Evolutionary conservation across 2,113 vertebrate species (phyloP).

Genomic region (Ochotona princeps): DNA sequence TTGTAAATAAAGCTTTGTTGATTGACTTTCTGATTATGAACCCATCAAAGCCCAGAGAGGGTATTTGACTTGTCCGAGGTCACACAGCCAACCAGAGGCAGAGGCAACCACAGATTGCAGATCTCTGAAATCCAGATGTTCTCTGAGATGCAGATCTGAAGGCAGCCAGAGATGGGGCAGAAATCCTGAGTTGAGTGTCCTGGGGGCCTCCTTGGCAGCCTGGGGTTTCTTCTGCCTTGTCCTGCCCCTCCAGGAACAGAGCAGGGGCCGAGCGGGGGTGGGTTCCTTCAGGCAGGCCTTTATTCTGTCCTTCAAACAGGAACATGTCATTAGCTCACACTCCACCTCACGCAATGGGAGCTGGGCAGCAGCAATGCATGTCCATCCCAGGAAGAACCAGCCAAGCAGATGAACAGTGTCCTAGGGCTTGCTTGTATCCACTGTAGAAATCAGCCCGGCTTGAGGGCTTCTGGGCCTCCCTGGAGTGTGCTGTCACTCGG

Average conservation of each 20-base stretch:
- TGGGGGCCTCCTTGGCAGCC: too few relatives aligned
- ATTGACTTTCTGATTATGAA: neutral
- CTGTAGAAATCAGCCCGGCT: slow-evolving; percentile 29
- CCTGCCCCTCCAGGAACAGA: neutral
- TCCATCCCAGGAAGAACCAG: neutral
- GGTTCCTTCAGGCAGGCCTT: neutral
- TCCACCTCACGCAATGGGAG: slow-evolving; percentile 47
- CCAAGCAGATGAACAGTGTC: slow-evolving; percentile 8
- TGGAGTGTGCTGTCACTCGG: neutral
- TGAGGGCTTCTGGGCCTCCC: neutral
- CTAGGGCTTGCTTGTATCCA: neutral
- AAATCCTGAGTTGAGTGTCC: neutral
- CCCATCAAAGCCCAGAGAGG: neutral
- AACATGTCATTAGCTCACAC: neutral
- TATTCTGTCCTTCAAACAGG: slow-evolving; percentile 31
- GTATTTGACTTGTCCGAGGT: neutral
- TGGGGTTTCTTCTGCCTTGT: neutral
- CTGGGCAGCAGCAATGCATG: slow-evolving; percentile 45
- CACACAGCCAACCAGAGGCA: neutral
- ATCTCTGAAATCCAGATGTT: neutral
- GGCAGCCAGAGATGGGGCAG: neutral
- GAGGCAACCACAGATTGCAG: neutral
- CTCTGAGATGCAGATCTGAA: neutral
- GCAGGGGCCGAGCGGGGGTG: too few relatives aligned
- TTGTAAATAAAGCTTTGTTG: neutral